These are phyloP conservation scores for Lasioglossum calceatum DNA, from an alignment of 2,888 invertebrate species.

Conservation along the genomic window DNA sequence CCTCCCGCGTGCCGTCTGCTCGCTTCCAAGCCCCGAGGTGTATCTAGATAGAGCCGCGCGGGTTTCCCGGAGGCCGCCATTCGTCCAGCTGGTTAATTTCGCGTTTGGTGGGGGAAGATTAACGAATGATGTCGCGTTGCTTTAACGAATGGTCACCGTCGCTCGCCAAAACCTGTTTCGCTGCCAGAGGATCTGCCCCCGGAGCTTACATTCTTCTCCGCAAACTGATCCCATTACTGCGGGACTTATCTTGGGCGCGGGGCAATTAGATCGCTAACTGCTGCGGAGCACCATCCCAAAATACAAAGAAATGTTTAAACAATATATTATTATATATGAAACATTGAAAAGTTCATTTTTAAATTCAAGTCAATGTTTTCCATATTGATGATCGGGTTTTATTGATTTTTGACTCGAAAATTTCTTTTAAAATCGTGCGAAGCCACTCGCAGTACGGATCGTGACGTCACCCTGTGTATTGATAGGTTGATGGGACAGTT, in stretches of 20 bases:
- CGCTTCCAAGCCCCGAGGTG: conserved; percentile 42
- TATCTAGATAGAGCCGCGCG: conserved; percentile 21
- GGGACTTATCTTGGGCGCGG: not conserved
- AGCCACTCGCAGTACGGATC: too few species aligned
- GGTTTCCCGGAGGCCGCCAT: not conserved
- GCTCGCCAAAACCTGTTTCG: conserved; percentile 6
- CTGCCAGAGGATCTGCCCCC: not conserved
- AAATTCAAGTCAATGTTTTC: too few species aligned
- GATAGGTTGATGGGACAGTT: too few species aligned
- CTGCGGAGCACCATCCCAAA: not conserved
- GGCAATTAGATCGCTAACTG: not conserved
- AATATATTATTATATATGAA: not conserved
- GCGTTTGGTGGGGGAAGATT: not conserved
- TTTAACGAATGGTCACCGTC: conserved; percentile 19
- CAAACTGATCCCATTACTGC: conserved; percentile 2
- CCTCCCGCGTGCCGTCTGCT: conserved; percentile 31
- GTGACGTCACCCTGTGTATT: too few species aligned
- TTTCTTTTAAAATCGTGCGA: too few species aligned
- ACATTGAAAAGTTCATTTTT: too few species aligned
- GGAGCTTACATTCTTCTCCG: not conserved
- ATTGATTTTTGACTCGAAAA: too few species aligned
- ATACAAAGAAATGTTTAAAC: not conserved
- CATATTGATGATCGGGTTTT: too few species aligned
- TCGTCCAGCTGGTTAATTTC: conserved; percentile 27
- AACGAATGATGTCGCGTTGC: conserved; percentile 27